These are phyloP conservation scores for Artemisiospiza belli DNA, from an alignment of 2,113 vertebrate species.

Conservation along the genomic window DNA sequence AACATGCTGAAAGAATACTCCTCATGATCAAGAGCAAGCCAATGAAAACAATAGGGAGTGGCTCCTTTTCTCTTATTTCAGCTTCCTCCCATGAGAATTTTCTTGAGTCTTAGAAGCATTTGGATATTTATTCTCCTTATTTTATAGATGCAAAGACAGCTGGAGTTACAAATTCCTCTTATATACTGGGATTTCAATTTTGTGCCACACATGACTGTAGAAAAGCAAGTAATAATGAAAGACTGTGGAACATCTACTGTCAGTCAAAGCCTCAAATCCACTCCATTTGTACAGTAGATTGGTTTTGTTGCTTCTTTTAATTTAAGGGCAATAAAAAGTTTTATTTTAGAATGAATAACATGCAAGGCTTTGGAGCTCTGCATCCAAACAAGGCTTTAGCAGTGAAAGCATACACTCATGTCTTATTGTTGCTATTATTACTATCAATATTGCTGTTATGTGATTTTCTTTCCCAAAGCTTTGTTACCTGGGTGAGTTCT, in stretches of 20 bases:
- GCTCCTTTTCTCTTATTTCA: background rate
- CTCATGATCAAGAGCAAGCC: background rate
- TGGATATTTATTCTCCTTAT: background rate
- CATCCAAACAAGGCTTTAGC: background rate
- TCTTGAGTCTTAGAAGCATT: background rate
- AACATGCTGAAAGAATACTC: background rate
- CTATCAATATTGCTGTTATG: background rate
- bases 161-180: background rate
- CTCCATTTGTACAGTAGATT: background rate
- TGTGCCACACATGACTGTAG: background rate
- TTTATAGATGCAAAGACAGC: background rate
- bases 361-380: background rate
- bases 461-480: background rate
- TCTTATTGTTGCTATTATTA: constrained; percentile 2
- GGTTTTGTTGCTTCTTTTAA: background rate
- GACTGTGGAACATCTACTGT: background rate
- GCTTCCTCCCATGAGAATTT: background rate
- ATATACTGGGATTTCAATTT: background rate
- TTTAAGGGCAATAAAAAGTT: background rate
- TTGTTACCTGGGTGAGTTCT: background rate
- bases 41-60: background rate
- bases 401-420: background rate
- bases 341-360: background rate
- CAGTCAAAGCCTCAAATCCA: background rate
- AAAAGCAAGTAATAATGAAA: background rate